phyloP scores from a whole-genome alignment of 2,113 vertebrate genomes.

The Nymphicus hollandicus region DNA sequence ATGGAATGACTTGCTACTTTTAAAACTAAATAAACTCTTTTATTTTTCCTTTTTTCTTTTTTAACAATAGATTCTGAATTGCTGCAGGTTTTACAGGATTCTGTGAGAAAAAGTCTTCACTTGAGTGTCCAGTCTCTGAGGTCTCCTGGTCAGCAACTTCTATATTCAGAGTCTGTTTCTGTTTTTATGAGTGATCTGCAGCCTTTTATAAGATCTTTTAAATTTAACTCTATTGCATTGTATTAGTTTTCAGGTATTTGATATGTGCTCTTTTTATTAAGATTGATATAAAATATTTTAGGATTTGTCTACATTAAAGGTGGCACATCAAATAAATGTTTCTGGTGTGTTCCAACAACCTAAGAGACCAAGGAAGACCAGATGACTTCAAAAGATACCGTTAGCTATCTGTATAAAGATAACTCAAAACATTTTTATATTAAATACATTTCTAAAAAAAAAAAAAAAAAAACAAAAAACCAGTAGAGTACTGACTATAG shows the following conservation, averaged over 20 bases:
- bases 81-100: not conserved
- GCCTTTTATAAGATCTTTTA: not conserved
- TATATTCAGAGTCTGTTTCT: not conserved
- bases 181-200: not conserved
- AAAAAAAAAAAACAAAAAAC: no score
- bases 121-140: not conserved
- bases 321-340: not conserved
- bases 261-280: not conserved
- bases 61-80: not conserved
- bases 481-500: not conserved
- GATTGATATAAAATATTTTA: not conserved
- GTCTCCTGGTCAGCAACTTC: not conserved
- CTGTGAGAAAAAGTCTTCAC: not conserved
- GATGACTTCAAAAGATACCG: not conserved
- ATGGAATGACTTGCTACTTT: not conserved
- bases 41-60: not conserved
- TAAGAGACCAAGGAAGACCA: not conserved
- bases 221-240: not conserved
- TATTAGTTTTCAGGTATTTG: not conserved
- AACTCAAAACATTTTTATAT: not conserved
- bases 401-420: not conserved
- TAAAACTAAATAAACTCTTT: not conserved
- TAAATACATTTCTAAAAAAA: not conserved
- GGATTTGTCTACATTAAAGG: not conserved
- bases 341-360: not conserved